These are phyloP conservation scores for Sinosuthora webbiana DNA, from an alignment of 2,113 vertebrate genomes.

Conservation along the genomic window DNA sequence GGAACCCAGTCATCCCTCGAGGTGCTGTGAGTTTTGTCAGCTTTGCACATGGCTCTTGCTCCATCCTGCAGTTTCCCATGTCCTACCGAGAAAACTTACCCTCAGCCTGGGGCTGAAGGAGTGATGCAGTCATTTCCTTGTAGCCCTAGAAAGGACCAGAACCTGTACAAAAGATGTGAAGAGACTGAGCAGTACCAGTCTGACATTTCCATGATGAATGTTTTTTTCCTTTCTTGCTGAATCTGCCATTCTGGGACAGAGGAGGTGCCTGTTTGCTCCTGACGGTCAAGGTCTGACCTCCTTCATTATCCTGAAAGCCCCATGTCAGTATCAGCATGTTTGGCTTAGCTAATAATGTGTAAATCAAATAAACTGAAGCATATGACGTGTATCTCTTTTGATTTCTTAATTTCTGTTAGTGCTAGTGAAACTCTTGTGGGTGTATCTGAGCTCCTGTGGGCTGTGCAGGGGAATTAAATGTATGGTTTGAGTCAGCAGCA, in stretches of 20 bases:
- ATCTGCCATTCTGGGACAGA: background rate
- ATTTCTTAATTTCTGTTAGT: background rate
- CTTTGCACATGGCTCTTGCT: background rate
- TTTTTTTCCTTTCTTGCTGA: background rate
- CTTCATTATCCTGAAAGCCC: background rate
- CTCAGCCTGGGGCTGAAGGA: background rate
- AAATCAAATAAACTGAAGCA: background rate
- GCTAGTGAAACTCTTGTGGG: background rate
- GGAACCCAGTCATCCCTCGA: accelerated
- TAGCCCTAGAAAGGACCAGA: background rate
- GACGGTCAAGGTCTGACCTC: background rate
- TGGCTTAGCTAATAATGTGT: background rate
- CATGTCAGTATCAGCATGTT: background rate
- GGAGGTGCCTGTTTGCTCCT: background rate
- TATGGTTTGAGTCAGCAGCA: background rate
- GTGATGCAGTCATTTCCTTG: background rate
- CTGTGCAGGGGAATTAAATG: background rate
- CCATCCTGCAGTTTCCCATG: background rate
- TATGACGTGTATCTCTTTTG: background rate
- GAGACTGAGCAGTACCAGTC: background rate
- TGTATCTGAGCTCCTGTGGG: background rate
- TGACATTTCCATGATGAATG: background rate
- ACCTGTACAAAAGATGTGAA: background rate
- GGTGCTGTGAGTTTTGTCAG: background rate
- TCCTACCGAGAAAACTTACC: background rate